These are phyloP conservation scores for Oscheius sp. DNA, from an alignment of 2,888 invertebrate genomes.

Conservation along the genomic window DNA sequence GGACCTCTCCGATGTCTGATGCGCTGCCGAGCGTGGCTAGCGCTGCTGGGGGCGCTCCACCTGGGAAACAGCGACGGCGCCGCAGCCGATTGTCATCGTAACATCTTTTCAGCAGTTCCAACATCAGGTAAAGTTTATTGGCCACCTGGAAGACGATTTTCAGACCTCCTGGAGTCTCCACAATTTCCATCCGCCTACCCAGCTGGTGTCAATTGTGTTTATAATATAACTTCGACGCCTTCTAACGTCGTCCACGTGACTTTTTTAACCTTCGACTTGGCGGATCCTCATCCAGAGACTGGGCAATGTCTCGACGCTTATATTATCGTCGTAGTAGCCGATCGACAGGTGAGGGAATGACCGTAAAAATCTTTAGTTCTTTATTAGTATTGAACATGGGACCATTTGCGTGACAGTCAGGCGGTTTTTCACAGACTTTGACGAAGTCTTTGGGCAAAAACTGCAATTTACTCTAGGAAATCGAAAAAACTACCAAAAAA, in stretches of 20 bases:
- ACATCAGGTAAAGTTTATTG: conserved; percentile 5
- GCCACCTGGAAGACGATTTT: no score
- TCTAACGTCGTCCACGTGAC: conserved; percentile 63
- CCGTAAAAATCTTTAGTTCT: conserved; percentile 10
- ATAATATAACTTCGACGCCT: conserved; percentile 56
- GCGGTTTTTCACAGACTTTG: no score
- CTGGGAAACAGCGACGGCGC: not conserved
- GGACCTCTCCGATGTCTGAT: conserved; percentile 34
- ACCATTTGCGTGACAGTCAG: no score
- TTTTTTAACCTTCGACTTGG: conserved; percentile 63
- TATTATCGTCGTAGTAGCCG: conserved; percentile 63
- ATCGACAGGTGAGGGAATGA: conserved; percentile 38
- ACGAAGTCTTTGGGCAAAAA: not conserved
- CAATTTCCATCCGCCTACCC: conserved; percentile 59
- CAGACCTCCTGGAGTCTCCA: conserved; percentile 51
- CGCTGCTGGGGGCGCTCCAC: conserved; percentile 31
- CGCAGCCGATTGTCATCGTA: conserved; percentile 25
- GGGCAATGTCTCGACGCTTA: conserved; percentile 70
- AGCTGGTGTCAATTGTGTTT: conserved; percentile 56
- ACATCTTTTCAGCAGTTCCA: conserved; percentile 27
- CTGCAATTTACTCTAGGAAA: not conserved
- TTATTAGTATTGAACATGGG: no score
- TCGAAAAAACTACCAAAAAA: not conserved
- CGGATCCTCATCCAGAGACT: conserved; percentile 43
- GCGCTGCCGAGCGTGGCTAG: conserved; percentile 24